Evolutionary conservation across 2,113 vertebrate genomes (phyloP).

Genomic region (Eleginops maclovinus): DNA sequence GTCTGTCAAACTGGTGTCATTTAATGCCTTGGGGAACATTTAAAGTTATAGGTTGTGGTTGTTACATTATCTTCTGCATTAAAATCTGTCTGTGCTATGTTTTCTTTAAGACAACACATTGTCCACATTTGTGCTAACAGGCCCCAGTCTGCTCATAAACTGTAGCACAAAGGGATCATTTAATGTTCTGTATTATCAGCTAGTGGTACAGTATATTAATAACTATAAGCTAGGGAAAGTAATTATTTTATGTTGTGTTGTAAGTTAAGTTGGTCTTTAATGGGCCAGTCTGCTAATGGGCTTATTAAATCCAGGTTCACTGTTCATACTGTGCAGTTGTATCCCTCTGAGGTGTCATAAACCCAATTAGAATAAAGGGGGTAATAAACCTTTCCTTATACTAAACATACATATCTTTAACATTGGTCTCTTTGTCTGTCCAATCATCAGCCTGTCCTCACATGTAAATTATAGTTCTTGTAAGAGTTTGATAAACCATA

Average conservation of each 20-base stretch:
- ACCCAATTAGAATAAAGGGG: background rate
- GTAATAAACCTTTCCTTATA: constrained; percentile 9
- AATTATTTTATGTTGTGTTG: background rate
- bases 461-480: constrained; percentile 6
- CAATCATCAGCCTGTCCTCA: background rate
- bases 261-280: constrained; percentile 5
- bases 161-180: background rate
- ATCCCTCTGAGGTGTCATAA: constrained; percentile 7
- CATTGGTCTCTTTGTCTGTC: background rate
- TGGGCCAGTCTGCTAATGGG: background rate
- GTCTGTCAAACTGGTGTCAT: background rate
- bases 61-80: constrained; percentile 20
- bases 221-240: background rate
- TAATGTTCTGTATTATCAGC: background rate
- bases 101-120: constrained; percentile 26
- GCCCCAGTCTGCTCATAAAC: constrained; percentile 2
- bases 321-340: constrained; percentile 7
- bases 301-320: constrained; percentile 7
- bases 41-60: constrained; percentile 1
- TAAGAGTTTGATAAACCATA: background rate
- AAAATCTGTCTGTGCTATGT: constrained; percentile 4
- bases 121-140: constrained; percentile 8
- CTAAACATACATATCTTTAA: constrained; percentile 5
- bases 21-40: background rate
- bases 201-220: background rate